These are phyloP conservation scores for Cataglyphis hispanica DNA, from an alignment of 1,140 invertebrate genomes.

Conservation along the genomic window DNA sequence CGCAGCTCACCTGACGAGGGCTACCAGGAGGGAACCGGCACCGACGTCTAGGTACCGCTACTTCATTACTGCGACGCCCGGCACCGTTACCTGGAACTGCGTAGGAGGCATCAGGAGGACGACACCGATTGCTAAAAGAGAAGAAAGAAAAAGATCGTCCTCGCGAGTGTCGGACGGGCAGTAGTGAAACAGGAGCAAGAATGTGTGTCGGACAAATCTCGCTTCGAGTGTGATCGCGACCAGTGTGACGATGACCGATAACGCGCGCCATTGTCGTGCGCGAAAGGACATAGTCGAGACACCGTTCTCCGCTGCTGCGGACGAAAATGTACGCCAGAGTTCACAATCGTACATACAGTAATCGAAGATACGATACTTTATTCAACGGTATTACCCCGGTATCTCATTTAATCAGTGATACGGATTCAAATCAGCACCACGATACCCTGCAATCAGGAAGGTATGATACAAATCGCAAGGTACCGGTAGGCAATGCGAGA, in stretches of 20 bases:
- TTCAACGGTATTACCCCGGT: neutral
- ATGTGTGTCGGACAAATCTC: slow-evolving; percentile 26
- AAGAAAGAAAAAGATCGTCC: slow-evolving; percentile 39
- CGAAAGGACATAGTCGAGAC: neutral
- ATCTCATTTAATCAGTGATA: neutral
- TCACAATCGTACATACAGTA: slow-evolving; percentile 19
- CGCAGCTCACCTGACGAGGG: slow-evolving; percentile 95
- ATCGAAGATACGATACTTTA: slow-evolving; percentile 22
- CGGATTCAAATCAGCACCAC: neutral
- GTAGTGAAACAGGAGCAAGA: slow-evolving; percentile 76
- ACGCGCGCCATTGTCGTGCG: slow-evolving; percentile 11
- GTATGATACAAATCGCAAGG: slow-evolving; percentile 25
- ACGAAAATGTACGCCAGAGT: neutral
- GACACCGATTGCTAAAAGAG: slow-evolving; percentile 74
- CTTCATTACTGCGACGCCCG: slow-evolving; percentile 83
- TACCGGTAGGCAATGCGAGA: slow-evolving; percentile 12
- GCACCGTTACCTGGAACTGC: slow-evolving; percentile 80
- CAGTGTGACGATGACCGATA: slow-evolving; percentile 14
- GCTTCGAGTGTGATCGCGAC: slow-evolving; percentile 28
- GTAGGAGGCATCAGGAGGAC: slow-evolving; percentile 80
- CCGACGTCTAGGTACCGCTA: slow-evolving; percentile 91
- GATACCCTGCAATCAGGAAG: slow-evolving; percentile 6
- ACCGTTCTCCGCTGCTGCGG: neutral
- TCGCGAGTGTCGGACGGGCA: slow-evolving; percentile 75
- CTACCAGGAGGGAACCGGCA: slow-evolving; percentile 96